Evolutionary conservation across 2,797 vertebrate species (phyloP).

Genomic region (Parambassis ranga): DNA sequence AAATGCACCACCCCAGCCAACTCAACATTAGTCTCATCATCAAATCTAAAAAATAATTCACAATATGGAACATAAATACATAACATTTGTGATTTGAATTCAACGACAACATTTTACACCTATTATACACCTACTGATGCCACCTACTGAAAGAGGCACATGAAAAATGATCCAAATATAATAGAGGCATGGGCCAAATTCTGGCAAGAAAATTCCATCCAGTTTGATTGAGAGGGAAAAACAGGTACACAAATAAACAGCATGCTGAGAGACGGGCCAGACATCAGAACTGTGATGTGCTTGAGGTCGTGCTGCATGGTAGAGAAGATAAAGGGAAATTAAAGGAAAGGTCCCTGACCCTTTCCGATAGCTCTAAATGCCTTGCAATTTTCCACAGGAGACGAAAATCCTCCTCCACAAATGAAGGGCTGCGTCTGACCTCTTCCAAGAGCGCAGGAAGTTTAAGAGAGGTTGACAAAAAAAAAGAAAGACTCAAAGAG

Average conservation of each 20-base stretch:
- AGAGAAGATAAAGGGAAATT: conserved; percentile 83
- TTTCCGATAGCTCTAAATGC: conserved; percentile 80
- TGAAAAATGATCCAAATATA: conserved; percentile 30
- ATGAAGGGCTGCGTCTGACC: conserved; percentile 80
- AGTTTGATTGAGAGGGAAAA: conserved; percentile 52
- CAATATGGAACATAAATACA: conserved; percentile 22
- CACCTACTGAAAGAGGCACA: background rate
- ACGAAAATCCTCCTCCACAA: conserved; percentile 78
- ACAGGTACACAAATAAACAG: conserved; percentile 75
- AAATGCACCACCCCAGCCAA: conserved; percentile 13
- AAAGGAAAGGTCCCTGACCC: conserved; percentile 83
- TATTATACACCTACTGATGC: background rate
- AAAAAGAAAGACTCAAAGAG: conserved; percentile 63
- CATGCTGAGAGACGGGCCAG: conserved; percentile 60
- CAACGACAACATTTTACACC: conserved; percentile 12
- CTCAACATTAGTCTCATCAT: conserved; percentile 13
- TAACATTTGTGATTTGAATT: conserved; percentile 19
- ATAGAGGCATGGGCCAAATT: conserved; percentile 39
- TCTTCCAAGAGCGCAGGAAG: conserved; percentile 74
- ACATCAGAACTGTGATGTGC: conserved; percentile 70
- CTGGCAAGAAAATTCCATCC: conserved; percentile 37
- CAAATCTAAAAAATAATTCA: conserved; percentile 15
- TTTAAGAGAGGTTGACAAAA: conserved; percentile 82
- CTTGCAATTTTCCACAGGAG: conserved; percentile 76
- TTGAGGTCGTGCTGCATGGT: conserved; percentile 78